These are phyloP conservation scores for Mythimna albipuncta DNA, from an alignment of 2,888 invertebrate species.

Conservation along the genomic window DNA sequence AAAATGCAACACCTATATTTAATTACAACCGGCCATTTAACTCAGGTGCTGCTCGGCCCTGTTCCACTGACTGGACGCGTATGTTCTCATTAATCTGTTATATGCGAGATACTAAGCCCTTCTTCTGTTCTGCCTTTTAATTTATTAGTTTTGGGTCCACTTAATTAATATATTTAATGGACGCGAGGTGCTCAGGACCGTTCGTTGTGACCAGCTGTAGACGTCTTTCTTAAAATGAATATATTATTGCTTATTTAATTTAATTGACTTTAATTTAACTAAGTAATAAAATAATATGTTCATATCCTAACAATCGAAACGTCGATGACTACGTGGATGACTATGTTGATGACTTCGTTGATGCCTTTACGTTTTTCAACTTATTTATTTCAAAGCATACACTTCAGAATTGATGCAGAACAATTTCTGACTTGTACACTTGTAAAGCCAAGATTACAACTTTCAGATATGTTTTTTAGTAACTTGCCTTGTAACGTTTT, in stretches of 20 bases:
- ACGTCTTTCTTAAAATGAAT: too few species aligned
- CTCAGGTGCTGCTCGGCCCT: conserved; percentile 43
- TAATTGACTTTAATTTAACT: too few species aligned
- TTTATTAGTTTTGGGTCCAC: conserved; percentile 33
- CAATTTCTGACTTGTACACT: background rate
- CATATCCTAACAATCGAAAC: too few species aligned
- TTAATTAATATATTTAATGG: background rate
- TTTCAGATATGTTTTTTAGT: conserved; percentile 41
- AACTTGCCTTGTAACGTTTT: conserved; percentile 37
- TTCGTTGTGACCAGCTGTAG: too few species aligned
- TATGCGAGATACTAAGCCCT: conserved; percentile 37
- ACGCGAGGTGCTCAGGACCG: too few species aligned
- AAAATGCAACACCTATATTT: conserved; percentile 14
- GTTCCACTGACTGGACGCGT: conserved; percentile 36
- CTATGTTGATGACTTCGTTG: too few species aligned
- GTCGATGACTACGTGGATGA: too few species aligned
- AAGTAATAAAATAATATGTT: too few species aligned
- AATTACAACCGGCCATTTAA: conserved; percentile 40
- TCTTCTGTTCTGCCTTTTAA: conserved; percentile 19
- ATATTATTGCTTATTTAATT: too few species aligned
- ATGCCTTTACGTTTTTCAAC: background rate
- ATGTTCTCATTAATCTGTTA: conserved; percentile 42
- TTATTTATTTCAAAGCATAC: background rate
- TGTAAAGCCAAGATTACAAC: conserved; percentile 15
- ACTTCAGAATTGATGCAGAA: background rate